These are phyloP conservation scores for Tachyglossus aculeatus DNA, from an alignment of 2,797 vertebrate genomes.

Conservation along the genomic window DNA sequence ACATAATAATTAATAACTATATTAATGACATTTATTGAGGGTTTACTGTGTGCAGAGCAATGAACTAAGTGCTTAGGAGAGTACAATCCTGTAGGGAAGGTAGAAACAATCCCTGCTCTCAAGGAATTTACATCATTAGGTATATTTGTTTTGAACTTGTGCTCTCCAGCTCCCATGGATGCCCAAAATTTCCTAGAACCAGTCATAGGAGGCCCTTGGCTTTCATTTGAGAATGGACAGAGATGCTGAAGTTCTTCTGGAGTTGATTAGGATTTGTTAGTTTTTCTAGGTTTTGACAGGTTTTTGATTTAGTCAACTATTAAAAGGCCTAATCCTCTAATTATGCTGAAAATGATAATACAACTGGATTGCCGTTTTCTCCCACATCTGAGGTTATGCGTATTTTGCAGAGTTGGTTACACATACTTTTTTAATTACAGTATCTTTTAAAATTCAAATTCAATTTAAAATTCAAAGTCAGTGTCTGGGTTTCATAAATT, in stretches of 20 bases:
- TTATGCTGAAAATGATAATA: slow-evolving; percentile 6
- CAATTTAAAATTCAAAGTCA: not conserved
- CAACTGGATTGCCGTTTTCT: not conserved
- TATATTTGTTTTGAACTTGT: too few species aligned
- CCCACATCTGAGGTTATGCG: not conserved
- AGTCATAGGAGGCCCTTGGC: too few species aligned
- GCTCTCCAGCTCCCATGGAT: too few species aligned
- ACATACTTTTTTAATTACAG: slow-evolving; percentile 17
- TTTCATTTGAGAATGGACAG: slow-evolving; percentile 27
- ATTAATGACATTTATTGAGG: too few species aligned
- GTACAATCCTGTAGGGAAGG: too few species aligned
- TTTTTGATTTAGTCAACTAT: slow-evolving; percentile 11
- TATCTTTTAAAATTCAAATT: too few species aligned
- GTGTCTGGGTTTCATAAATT: rapidly evolving
- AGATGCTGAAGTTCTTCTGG: not conserved
- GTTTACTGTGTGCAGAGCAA: too few species aligned
- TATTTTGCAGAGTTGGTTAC: slow-evolving; percentile 21
- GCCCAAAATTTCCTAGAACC: too few species aligned
- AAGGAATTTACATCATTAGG: too few species aligned
- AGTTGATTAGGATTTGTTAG: not conserved
- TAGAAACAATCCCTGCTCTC: too few species aligned
- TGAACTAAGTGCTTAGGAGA: too few species aligned
- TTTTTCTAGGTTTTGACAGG: not conserved
- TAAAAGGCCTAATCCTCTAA: not conserved
- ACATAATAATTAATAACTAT: too few species aligned